Base-by-base conservation (phyloP, 2,888 invertebrate genomes). In the Caenorhabditis japonica region DNA sequence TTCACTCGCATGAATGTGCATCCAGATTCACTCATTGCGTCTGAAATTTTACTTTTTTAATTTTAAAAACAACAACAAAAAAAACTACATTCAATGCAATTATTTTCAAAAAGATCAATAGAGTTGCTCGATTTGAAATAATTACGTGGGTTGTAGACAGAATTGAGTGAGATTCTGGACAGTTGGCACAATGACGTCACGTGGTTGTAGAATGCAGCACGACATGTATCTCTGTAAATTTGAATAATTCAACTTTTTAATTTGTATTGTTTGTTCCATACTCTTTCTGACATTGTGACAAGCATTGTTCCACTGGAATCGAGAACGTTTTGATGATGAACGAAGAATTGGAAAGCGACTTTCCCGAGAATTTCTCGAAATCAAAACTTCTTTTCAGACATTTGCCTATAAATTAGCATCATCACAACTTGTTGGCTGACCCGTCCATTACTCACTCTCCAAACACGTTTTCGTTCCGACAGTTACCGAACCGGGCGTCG, bases 41-140 rank as follows among this genome's bases (percentile, higher is more conserved):
- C 72, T 72, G 51, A 33, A 69, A 49, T 55, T 41, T 19, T 10
- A 30, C 30, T 30, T n/a, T n/a, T n/a, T n/a, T n/a, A n/a, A n/a
- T n/a, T n/a, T n/a, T n/a, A n/a, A n/a, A n/a, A n/a, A n/a, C n/a
- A n/a, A n/a, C n/a, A n/a, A n/a, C 3, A 38, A 15, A 4, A 4
- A 38, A 13, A 68, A 77, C 59, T 58, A 82, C 83, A 68, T 36
- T 78, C 80, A 25, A 74, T 30, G 53, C 83, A 82, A 59, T 82
- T 84, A 44, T 75, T 76, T 69, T 84, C 84, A 60, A 76, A 84
- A n/a, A 84, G 41, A 47, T 84, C 83, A 7, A 73, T 44, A 2
- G 73, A 56, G n/a, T 75, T 55, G 15, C 58, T 66, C 10, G 39
- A 44, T n/a, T 61, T 58, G 56, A 83, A 83, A 52, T 76, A 80